Conservation (phyloP, 2,797 vertebrate genomes). For the Sandelia bainsii region DNA sequence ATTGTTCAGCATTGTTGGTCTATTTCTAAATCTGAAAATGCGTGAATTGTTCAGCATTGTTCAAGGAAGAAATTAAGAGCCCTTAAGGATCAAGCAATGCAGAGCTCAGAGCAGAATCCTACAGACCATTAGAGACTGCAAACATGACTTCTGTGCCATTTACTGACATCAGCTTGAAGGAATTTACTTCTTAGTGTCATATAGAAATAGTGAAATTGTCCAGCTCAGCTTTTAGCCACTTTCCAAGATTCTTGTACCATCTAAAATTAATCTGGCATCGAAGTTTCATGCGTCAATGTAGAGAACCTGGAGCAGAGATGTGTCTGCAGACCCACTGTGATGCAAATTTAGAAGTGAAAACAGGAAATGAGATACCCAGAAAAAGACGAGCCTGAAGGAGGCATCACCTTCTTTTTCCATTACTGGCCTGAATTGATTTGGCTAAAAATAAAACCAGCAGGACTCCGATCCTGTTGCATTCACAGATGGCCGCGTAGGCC, state of each 20-base stretch:
- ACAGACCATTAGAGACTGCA: background rate
- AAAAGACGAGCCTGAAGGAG: slow-evolving; percentile 42
- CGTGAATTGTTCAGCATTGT: too few species aligned
- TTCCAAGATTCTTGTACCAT: slow-evolving; percentile 16
- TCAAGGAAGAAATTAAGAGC: too few species aligned
- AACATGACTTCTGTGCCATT: background rate
- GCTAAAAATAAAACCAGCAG: slow-evolving; percentile 62
- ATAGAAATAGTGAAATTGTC: slow-evolving; percentile 8
- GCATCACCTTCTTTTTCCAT: slow-evolving; percentile 60
- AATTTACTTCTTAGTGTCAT: background rate
- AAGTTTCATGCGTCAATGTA: slow-evolving; percentile 7
- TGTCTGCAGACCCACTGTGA: background rate
- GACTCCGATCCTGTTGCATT: slow-evolving; percentile 41
- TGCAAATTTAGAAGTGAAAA: slow-evolving; percentile 29
- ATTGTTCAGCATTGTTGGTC: background rate
- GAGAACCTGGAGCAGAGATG: slow-evolving; percentile 7
- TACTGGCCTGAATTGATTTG: slow-evolving; percentile 56
- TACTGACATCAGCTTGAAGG: background rate
- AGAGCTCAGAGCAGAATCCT: background rate
- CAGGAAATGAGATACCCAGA: slow-evolving; percentile 13
- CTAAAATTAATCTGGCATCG: slow-evolving; percentile 13
- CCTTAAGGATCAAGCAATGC: too few species aligned
- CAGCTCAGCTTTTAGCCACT: slow-evolving; percentile 7
- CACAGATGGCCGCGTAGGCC: slow-evolving; percentile 44
- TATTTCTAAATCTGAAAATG: too few species aligned